Percentiles rank a stretch among this genome's conserved stretches.
Conservation (phyloP, 2,797 vertebrate genomes). For the Catamblyrhynchus diadema region DNA sequence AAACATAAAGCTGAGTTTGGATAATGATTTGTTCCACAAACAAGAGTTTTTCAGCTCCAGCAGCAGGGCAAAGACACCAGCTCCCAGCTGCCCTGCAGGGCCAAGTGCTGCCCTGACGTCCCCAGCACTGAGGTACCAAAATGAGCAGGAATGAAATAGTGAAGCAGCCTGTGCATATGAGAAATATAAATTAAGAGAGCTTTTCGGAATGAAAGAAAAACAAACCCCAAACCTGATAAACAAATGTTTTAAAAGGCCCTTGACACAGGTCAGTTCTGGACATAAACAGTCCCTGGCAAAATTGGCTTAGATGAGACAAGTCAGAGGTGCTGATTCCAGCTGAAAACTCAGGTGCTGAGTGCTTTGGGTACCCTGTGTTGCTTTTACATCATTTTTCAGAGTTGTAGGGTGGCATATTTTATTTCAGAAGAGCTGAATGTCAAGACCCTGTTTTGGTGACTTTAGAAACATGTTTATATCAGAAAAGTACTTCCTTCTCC, state of each 20-base stretch:
- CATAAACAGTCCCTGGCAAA: background rate
- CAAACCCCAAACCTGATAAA: background rate
- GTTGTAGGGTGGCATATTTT: background rate
- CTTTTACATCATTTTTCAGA: background rate
- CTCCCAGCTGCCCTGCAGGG: background rate
- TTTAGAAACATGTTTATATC: background rate
- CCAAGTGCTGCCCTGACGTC: background rate
- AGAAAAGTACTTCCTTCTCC: background rate
- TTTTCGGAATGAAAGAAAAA: background rate
- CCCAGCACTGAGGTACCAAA: background rate
- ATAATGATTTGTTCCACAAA: background rate
- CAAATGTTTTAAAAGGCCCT: background rate
- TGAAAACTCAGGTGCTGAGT: background rate
- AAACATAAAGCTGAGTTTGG: background rate
- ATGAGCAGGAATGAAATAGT: background rate
- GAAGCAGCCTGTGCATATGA: background rate
- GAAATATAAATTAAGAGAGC: accelerated
- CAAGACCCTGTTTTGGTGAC: background rate
- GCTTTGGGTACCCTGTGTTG: background rate
- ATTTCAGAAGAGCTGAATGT: background rate
- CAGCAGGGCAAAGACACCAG: background rate
- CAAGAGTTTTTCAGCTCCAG: background rate
- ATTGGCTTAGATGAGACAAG: background rate
- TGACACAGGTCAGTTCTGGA: background rate
- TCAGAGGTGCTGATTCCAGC: background rate